A percentile compares a stretch with the other conserved stretches of the same genome.
Evolutionary conservation across 2,113 vertebrate species (phyloP).

Genomic region (Melozone crissalis): DNA sequence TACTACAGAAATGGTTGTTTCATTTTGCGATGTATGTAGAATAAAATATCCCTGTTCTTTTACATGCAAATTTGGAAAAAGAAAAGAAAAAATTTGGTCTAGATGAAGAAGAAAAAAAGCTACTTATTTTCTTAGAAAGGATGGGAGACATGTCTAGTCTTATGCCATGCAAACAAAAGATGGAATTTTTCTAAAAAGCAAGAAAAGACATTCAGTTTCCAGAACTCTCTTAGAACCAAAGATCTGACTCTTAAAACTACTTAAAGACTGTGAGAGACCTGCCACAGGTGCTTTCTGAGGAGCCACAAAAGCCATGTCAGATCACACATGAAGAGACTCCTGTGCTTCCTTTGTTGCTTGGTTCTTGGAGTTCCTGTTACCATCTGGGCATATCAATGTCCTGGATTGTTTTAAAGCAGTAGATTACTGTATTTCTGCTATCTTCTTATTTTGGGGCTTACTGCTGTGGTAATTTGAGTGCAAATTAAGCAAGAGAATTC

Average conservation of each 20-base stretch:
- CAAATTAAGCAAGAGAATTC: constrained; percentile 3
- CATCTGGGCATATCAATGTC: background rate
- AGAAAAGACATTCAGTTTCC: background rate
- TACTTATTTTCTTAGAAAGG: background rate
- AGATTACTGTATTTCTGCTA: background rate
- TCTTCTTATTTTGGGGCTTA: background rate
- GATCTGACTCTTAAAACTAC: background rate
- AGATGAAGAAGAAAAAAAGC: background rate
- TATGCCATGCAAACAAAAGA: background rate
- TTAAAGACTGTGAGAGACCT: background rate
- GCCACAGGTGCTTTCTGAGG: background rate
- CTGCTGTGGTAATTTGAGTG: background rate
- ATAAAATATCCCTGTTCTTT: background rate
- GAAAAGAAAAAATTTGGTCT: background rate
- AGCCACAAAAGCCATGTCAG: background rate
- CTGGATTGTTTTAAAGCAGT: background rate
- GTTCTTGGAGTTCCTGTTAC: background rate
- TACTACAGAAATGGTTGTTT: background rate
- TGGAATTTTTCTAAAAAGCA: background rate
- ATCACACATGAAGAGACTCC: background rate
- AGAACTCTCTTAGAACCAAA: background rate
- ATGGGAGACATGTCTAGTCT: background rate
- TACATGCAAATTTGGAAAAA: background rate
- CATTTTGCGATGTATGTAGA: background rate
- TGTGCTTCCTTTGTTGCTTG: background rate